Percentiles rank a stretch among this genome's conserved stretches.
phyloP scores from a whole-genome alignment of 2,797 vertebrate genomes.

The Eulemur rubriventer region DNA sequence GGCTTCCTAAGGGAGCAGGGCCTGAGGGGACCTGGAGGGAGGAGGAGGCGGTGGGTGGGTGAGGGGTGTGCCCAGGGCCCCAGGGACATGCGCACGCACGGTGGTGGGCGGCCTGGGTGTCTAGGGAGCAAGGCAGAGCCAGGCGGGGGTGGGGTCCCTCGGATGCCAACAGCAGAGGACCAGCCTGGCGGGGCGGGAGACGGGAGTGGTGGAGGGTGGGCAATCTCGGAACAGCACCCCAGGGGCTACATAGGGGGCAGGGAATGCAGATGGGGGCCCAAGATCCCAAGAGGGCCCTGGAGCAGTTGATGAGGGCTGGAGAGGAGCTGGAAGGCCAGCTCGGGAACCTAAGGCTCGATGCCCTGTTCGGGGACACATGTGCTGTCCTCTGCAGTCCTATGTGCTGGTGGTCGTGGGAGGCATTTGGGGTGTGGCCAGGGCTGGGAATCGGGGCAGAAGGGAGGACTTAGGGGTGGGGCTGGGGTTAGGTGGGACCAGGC shows the following conservation, averaged over 20 bases:
- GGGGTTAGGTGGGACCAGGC: neutral
- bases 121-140: neutral
- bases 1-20: neutral
- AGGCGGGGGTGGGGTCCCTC: too few relatives aligned
- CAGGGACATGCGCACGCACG: too few relatives aligned
- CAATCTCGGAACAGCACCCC: too few relatives aligned
- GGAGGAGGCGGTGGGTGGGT: neutral
- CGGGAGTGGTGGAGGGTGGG: too few relatives aligned
- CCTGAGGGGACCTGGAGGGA: neutral
- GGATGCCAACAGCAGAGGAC: neutral
- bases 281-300: neutral
- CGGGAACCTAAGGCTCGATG: neutral
- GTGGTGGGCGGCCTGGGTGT: neutral
- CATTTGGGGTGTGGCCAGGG: neutral
- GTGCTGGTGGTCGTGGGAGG: neutral
- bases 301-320: neutral
- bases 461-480: neutral
- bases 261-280: neutral
- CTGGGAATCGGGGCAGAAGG: neutral
- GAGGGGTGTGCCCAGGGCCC: neutral
- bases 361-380: neutral
- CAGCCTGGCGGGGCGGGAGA: neutral
- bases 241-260: neutral
- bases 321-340: neutral
- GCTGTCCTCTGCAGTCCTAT: neutral